These are phyloP conservation scores for Champsocephalus gunnari DNA, from an alignment of 2,797 vertebrate genomes.

Conservation along the genomic window DNA sequence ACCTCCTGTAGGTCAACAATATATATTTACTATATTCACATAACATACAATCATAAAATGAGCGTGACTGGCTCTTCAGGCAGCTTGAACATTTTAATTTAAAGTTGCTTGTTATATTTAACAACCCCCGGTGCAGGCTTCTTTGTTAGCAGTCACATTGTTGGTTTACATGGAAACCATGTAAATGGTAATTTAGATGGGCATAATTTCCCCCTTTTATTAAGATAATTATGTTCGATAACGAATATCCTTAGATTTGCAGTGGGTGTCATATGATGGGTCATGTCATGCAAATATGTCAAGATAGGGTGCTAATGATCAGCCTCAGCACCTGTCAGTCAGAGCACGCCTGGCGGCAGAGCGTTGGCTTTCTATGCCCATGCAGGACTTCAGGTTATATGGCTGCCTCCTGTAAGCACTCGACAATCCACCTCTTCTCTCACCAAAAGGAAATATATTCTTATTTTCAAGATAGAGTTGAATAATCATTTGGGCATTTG, in stretches of 20 bases:
- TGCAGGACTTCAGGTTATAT: constrained; percentile 20
- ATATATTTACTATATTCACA: constrained; percentile 12
- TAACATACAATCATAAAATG: constrained; percentile 31
- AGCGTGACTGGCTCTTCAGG: neutral
- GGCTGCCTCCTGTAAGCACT: constrained; percentile 26
- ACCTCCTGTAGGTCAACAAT: neutral
- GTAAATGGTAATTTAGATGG: constrained; percentile 60
- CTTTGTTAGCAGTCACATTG: constrained; percentile 61
- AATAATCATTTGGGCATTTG: constrained; percentile 42
- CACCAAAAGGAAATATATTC: constrained; percentile 22
- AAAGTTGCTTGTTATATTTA: constrained; percentile 54
- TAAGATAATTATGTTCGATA: constrained; percentile 80
- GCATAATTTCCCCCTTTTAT: constrained; percentile 72
- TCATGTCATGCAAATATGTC: constrained; percentile 66
- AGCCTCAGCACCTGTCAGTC: constrained; percentile 69
- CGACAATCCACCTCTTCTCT: constrained; percentile 14
- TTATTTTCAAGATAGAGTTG: constrained; percentile 37
- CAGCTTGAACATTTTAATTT: constrained; percentile 53
- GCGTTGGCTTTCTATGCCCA: constrained; percentile 10
- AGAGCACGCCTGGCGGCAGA: constrained; percentile 28
- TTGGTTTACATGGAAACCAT: constrained; percentile 66
- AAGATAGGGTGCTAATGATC: constrained; percentile 68
- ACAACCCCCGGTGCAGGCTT: constrained; percentile 31
- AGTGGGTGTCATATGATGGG: constrained; percentile 53
- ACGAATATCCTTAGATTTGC: constrained; percentile 68